Evolutionary conservation across 2,888 invertebrate species (phyloP).

Genomic region (Heliconius ethilla): DNA sequence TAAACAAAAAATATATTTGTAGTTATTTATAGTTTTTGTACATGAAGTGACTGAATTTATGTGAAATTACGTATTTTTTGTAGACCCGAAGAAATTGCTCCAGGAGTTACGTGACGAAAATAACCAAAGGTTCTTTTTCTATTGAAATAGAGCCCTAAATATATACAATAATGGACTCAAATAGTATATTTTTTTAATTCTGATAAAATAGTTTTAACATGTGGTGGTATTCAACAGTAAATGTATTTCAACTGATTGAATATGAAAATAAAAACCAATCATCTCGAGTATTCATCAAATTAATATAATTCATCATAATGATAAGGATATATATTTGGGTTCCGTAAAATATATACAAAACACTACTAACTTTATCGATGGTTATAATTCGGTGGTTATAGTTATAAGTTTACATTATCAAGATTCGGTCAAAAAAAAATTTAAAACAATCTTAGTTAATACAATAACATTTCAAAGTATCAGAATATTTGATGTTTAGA

Average conservation of each 20-base stretch:
- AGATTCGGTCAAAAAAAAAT: too few relatives aligned
- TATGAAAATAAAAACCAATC: neutral
- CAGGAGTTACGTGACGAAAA: conserved; percentile 15
- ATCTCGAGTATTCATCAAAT: neutral
- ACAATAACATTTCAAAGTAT: neutral
- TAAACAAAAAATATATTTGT: too few relatives aligned
- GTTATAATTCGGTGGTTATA: too few relatives aligned
- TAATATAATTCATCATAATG: too few relatives aligned
- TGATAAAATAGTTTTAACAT: too few relatives aligned
- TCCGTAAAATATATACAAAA: too few relatives aligned
- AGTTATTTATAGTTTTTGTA: neutral
- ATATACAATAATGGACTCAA: too few relatives aligned
- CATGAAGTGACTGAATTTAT: neutral
- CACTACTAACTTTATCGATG: too few relatives aligned
- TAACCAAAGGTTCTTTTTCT: conserved; percentile 1
- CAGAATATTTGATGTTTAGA: neutral
- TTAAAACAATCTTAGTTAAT: neutral
- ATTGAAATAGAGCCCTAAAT: neutral
- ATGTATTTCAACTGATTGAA: neutral
- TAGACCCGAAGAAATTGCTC: neutral
- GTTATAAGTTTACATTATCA: too few relatives aligned
- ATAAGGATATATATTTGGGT: too few relatives aligned
- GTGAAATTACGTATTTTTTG: conserved; percentile 4
- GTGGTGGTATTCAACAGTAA: neutral
- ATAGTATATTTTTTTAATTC: too few relatives aligned